Base-by-base conservation (phyloP, 2,888 invertebrate genomes). In the Aphidoletes aphidimyza region DNA sequence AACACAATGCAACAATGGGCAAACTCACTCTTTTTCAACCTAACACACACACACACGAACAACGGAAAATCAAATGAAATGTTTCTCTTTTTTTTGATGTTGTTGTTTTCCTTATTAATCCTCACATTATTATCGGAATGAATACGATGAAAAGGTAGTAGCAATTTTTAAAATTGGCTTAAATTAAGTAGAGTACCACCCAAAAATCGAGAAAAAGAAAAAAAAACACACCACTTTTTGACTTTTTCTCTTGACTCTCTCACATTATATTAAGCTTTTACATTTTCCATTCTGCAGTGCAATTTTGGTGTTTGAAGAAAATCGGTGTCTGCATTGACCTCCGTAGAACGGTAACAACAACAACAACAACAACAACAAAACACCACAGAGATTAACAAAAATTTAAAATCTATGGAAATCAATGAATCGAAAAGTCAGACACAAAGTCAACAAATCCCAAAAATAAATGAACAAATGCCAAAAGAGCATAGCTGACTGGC, bases 141-240 rank as follows among this genome's bases (percentile, higher is more conserved):
- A 30, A 69, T 69, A 69, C 26, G 34, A 69, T 1, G 14, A 69
- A n/a, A 69, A 69, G 34, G 34, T 22, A 5, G 54, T 54, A 69
- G 54, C 22, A 69, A 26, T 14, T 69, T 69, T 69, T 69, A 26
- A 69, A 69, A 69, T 69, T 69, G 69, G 69, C 69, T 69, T 69
- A 69, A 30, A 69, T 69, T 19, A 69, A 69, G 69, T 69, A 69
- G 69, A 69, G 69, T 30, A 69, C 30, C 30, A 69, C 30, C 69
- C 30, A 5, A 14, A 47, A 69, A 54, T n/a, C n/a, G n/a, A n/a
- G n/a, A n/a, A n/a, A n/a, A n/a, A n/a, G n/a, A n/a, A n/a, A n/a
- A n/a, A n/a, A n/a, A n/a, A n/a, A n/a, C n/a, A n/a, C n/a, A n/a
- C n/a, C n/a, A n/a, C 69, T 69, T 69, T 69, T 69, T 14, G 69